Percentiles rank a stretch among this genome's conserved stretches.
These are phyloP conservation scores for Coranthus polyacanthus DNA, from an alignment of 2,797 vertebrate species.

Conservation along the genomic window DNA sequence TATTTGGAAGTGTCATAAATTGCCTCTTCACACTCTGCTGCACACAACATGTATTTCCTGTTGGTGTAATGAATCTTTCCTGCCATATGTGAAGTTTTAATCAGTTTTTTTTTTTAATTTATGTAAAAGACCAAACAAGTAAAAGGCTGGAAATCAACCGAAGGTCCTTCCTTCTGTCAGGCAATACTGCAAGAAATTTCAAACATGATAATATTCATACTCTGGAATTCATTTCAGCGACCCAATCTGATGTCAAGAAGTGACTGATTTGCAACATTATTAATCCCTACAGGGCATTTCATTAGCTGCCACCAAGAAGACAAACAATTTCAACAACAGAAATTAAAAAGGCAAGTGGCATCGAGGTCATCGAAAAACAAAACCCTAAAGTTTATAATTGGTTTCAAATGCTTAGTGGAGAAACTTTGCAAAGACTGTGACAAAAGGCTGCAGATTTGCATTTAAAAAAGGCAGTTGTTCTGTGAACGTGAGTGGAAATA, in stretches of 20 bases:
- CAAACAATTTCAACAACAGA: slow-evolving; percentile 24
- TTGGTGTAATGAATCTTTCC: too few relatives aligned
- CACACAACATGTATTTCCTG: not conserved
- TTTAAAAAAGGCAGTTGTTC: too few relatives aligned
- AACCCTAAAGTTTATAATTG: slow-evolving; percentile 6
- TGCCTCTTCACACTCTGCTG: too few relatives aligned
- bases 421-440: not conserved
- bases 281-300: slow-evolving; percentile 34
- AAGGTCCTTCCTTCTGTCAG: slow-evolving; percentile 20
- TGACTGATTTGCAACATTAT: slow-evolving; percentile 43
- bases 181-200: not conserved
- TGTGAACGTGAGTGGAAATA: too few relatives aligned
- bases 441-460: slow-evolving; percentile 10
- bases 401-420: slow-evolving; percentile 4
- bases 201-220: slow-evolving; percentile 12
- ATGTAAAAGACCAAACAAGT: not conserved
- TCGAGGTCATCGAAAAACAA: not conserved
- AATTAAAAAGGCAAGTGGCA: slow-evolving; percentile 15
- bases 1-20: too few relatives aligned
- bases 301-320: slow-evolving; percentile 21
- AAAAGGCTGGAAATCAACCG: slow-evolving; percentile 7
- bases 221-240: slow-evolving; percentile 17
- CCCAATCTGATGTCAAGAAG: slow-evolving; percentile 15
- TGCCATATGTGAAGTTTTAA: too few relatives aligned
- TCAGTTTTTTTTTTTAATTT: too few relatives aligned